phyloP scores from a whole-genome alignment of 2,797 vertebrate genomes.

The Tympanoctomys barrerae region DNA sequence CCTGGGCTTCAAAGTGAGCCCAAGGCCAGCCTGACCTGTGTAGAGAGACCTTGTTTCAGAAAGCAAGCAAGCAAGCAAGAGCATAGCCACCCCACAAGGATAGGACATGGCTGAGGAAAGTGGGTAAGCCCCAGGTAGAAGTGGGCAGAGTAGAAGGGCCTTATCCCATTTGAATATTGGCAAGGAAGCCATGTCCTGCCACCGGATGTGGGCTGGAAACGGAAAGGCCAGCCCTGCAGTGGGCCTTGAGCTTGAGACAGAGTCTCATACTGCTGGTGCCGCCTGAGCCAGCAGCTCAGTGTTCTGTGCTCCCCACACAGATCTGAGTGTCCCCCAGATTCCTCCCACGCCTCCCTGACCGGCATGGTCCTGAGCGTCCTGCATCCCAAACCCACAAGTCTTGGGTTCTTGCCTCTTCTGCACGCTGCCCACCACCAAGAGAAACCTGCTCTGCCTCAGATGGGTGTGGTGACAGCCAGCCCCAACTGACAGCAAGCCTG shows the following conservation, averaged over 20 bases:
- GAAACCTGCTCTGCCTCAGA: neutral
- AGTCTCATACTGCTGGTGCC: neutral
- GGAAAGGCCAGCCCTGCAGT: neutral
- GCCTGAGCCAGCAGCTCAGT: neutral
- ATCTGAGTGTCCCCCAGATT: too few species aligned
- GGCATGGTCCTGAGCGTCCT: neutral
- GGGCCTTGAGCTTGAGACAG: neutral
- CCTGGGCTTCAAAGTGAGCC: neutral
- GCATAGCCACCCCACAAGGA: neutral
- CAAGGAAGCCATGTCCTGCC: neutral
- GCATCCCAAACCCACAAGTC: neutral
- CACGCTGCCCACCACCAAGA: neutral
- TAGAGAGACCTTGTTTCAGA: neutral
- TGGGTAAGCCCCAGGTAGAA: neutral
- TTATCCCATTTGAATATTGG: neutral
- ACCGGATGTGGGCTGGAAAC: neutral
- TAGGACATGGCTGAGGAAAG: neutral
- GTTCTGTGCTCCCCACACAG: rapidly evolving
- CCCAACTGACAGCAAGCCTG: neutral
- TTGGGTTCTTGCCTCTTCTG: neutral
- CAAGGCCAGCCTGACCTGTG: neutral
- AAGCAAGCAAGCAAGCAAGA: neutral
- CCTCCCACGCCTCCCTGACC: neutral
- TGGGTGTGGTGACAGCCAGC: too few species aligned
- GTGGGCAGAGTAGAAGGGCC: neutral